Percentiles rank a stretch among this genome's conserved stretches.
These are phyloP conservation scores for Phalacrocorax carbo DNA, from an alignment of 2,113 vertebrate genomes.

Conservation along the genomic window DNA sequence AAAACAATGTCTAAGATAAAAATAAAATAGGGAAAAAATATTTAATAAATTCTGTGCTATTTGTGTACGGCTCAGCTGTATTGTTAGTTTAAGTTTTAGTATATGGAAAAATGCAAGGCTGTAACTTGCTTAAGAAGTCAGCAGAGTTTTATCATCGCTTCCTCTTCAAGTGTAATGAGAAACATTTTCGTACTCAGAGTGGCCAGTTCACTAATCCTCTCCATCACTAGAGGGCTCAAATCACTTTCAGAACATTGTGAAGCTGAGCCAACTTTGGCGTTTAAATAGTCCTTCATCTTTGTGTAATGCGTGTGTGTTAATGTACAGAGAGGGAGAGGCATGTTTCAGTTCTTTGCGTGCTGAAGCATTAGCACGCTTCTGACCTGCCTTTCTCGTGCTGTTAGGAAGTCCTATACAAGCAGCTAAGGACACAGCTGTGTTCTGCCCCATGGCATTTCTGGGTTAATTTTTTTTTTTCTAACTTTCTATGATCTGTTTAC, in stretches of 20 bases:
- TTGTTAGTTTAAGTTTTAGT: not conserved
- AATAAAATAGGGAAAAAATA: not conserved
- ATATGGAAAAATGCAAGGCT: not conserved
- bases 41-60: not conserved
- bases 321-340: not conserved
- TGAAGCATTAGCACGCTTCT: accelerated
- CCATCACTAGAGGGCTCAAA: slow-evolving; percentile 47
- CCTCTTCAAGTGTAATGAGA: not conserved
- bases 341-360: accelerated
- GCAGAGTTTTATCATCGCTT: not conserved
- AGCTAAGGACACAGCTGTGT: not conserved
- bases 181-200: not conserved
- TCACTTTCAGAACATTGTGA: slow-evolving; percentile 5
- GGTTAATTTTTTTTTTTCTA: accelerated
- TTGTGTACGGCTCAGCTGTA: not conserved
- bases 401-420: not conserved
- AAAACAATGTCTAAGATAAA: not conserved
- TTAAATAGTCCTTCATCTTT: not conserved
- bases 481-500: not conserved
- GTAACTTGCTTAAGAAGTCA: not conserved
- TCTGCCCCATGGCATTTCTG: not conserved
- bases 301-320: not conserved
- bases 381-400: not conserved
- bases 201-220: slow-evolving; percentile 26
- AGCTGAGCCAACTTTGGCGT: not conserved